These are phyloP conservation scores for Heliconius charithonia DNA, from an alignment of 2,888 invertebrate species.

Conservation along the genomic window DNA sequence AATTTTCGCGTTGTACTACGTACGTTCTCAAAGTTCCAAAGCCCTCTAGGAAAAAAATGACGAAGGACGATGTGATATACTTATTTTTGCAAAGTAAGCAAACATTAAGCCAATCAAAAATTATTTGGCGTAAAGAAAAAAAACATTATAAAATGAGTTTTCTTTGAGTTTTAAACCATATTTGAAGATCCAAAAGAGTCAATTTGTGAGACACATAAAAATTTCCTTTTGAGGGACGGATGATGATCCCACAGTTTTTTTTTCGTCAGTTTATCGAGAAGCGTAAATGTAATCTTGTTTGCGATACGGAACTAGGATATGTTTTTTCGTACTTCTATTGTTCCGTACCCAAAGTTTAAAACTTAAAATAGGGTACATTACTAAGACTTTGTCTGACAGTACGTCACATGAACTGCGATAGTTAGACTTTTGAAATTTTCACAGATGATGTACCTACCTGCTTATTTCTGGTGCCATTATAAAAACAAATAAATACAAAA, in stretches of 20 bases:
- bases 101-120: slow-evolving; percentile 28
- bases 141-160: slow-evolving; percentile 11
- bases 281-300: slow-evolving; percentile 27
- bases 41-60: background rate
- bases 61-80: background rate
- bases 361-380: too few species aligned
- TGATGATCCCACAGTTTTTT: slow-evolving; percentile 2
- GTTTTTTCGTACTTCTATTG: background rate
- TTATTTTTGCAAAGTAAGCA: slow-evolving; percentile 25
- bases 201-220: slow-evolving; percentile 11
- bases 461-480: too few species aligned
- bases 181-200: background rate
- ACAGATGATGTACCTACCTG: too few species aligned
- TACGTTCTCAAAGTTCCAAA: background rate
- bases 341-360: too few species aligned
- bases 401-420: too few species aligned
- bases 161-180: slow-evolving; percentile 10
- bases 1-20: background rate
- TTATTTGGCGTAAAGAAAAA: slow-evolving; percentile 15
- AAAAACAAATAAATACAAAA: too few species aligned
- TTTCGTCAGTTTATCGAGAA: slow-evolving; percentile 18
- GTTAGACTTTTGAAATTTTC: too few species aligned
- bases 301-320: background rate
- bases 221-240: slow-evolving; percentile 4
- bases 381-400: too few species aligned